Evolutionary conservation across 2,888 invertebrate genomes (phyloP), one percentile per base, ranked within the genome.

Genomic region (Acanthococcus lagerstroemiae): DNA sequence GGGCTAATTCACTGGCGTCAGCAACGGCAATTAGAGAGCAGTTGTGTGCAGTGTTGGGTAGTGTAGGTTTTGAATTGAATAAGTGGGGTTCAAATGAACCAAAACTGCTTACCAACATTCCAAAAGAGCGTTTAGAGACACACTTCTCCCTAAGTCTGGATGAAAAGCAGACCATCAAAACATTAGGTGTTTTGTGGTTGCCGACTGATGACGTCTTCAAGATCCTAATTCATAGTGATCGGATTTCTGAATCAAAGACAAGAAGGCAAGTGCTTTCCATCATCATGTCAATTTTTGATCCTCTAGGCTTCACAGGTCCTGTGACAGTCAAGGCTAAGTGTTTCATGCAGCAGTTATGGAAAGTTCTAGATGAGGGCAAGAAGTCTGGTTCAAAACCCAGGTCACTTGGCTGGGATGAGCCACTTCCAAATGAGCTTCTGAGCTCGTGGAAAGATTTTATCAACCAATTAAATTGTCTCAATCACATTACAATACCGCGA

Each of bases 121-220:
- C 15, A 19, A 2, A 12, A 12, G 26, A 46, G 19, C 21, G 25
- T 17, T 21, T 22, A 3, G 24, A 17, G 1, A 21, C 17, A 7
- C 21, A 48, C 4, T 6, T 37, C 17, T 4, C 37, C 3, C 46
- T 50, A 15, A 24, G 27, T 12, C 50, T 30, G 19, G 37, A 37
- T 6, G 61, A 61, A 4, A 46, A 52, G 3, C 26, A 50, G 1
- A 22, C 50, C 6, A 25, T 61, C 1, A 71, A 70, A 52, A 66
- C 70, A 0, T 50, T 71, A 46, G 70, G 69, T 12, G 37, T 70
- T 5, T 67, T 68, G 44, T 70, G 70, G 70, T n/a, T 57, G 25
- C 60, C 70, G 15, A 50, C 15, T 1, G 21, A 37, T 9, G 69
- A 70, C 67, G n/a, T 7, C 3, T 68, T 70, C 12, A 66, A 63